Conservation (phyloP, 2,113 vertebrate genomes). For the Manacus vitellinus region DNA sequence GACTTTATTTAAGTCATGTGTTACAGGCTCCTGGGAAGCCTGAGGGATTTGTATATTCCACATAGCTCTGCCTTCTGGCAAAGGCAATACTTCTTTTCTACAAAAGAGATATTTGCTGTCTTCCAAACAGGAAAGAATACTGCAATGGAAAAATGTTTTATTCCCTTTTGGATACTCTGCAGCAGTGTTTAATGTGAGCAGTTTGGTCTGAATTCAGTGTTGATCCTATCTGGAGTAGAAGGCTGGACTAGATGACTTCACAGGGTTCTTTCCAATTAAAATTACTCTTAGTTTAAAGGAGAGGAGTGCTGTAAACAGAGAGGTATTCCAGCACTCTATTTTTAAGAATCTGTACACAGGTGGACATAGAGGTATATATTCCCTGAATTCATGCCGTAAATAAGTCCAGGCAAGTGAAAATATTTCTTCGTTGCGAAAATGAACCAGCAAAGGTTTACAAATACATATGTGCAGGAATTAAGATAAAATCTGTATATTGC, state of each 20-base stretch:
- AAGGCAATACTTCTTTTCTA: background rate
- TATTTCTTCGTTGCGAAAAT: background rate
- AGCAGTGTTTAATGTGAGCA: background rate
- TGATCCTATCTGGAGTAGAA: background rate
- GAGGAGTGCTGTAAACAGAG: background rate
- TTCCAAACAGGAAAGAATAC: background rate
- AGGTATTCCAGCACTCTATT: background rate
- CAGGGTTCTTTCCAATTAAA: background rate
- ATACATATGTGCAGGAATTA: background rate
- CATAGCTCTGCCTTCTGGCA: background rate
- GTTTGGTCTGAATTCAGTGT: background rate
- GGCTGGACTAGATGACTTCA: background rate
- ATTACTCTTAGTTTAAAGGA: background rate
- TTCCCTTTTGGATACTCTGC: background rate
- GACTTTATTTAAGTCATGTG: background rate
- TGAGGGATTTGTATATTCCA: background rate
- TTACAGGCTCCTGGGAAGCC: background rate
- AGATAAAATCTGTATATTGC: background rate
- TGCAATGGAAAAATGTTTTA: background rate
- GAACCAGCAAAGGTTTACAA: background rate
- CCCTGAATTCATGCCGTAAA: background rate
- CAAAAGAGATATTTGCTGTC: background rate
- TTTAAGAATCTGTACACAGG: background rate
- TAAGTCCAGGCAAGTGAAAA: background rate
- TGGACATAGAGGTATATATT: background rate